phyloP scores from a whole-genome alignment of 2,888 invertebrate species.

The Sympetrum striolatum region DNA sequence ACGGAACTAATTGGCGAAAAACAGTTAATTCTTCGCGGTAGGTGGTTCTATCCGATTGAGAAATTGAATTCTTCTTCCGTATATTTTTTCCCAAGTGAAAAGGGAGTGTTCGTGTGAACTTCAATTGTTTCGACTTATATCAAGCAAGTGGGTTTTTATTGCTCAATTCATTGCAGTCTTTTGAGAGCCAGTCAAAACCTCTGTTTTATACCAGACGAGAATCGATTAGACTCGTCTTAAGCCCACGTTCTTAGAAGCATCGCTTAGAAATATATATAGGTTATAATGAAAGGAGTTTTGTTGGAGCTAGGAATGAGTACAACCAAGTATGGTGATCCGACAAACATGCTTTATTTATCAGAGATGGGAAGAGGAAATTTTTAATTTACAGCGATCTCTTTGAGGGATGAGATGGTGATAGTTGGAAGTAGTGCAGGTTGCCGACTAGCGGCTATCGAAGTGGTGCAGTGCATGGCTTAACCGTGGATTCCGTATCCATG shows the following conservation, averaged over 20 bases:
- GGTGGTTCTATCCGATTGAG: no score
- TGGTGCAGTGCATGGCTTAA: neutral
- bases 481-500: constrained; percentile 10
- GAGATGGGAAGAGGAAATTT: constrained; percentile 1
- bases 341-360: constrained; percentile 40
- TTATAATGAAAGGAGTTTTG: neutral
- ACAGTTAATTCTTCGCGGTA: no score
- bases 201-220: no score
- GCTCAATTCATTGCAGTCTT: no score
- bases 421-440: neutral
- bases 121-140: no score
- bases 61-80: no score
- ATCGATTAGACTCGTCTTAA: no score
- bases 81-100: no score
- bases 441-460: neutral
- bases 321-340: constrained; percentile 31
- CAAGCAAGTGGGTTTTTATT: no score
- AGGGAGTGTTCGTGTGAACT: no score
- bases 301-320: neutral
- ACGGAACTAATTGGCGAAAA: no score
- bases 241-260: neutral
- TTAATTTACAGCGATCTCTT: constrained; percentile 32
- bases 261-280: neutral
- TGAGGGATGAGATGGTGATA: constrained; percentile 21
- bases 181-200: no score